Evolutionary conservation across 2,797 vertebrate genomes (phyloP), one percentile per base, ranked within the genome.

Genomic region (Ammospiza maritima): DNA sequence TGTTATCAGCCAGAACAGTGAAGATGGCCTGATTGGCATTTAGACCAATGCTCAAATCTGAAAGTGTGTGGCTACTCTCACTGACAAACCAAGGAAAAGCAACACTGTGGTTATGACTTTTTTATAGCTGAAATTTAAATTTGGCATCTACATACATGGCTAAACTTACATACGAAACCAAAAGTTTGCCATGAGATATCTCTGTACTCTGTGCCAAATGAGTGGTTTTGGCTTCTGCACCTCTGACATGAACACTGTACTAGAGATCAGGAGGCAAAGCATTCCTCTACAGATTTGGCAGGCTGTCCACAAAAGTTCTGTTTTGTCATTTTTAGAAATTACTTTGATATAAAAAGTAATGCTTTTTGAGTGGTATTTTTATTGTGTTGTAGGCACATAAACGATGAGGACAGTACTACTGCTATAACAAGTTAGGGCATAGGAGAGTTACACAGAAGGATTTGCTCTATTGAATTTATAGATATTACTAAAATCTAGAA

Each of bases 351-450:
- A 71, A 80, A 73, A 67, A 45, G 5, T 5, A 34, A 4, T 45
- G 11, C 6, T 56, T 92, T 93, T 76, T 48, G 14, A 83, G 25
- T 44, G 16, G 4, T n/a, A 16, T 38, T 79, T 85, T 83, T 57
- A 34, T 62, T 85, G 5, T 60, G 25, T n/a, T 71, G 14, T 26
- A 62, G 16, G 38, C 29, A 4, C 11, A 9, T 23, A 67, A 84
- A 21, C 11, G 10, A 80, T 2, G 2, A 82, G 8, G 14, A 51
- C 7, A 84, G 1, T 32, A 38, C 12, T 10, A 1, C 2, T 45
- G 19, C 25, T 57, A 7, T 20, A 66, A 57, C 13, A 76, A 75
- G 8, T 54, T 64, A 38, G 2, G 50, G 66, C 45, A 54, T 1
- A n/a, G 16, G 6, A 85, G 23, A 57, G 25, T 38, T 88, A 76